Percentiles rank a stretch among this genome's conserved stretches.
Conservation (phyloP, 2,797 vertebrate species). For the Etheostoma nigrum region DNA sequence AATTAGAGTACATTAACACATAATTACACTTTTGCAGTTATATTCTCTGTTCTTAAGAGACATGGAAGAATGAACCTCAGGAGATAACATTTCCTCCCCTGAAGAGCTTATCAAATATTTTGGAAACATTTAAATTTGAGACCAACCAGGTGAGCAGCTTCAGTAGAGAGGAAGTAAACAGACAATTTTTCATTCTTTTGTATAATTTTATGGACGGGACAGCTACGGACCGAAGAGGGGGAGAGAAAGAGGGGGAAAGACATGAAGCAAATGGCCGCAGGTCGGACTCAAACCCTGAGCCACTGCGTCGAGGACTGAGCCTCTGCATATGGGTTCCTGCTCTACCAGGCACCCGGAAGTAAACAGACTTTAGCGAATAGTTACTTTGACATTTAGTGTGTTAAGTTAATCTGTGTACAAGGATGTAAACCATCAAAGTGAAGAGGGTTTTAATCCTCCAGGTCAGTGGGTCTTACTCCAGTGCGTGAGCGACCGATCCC, state of each 20-base stretch:
- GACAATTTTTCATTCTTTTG: not conserved
- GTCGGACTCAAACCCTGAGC: no score
- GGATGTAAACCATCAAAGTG: not conserved
- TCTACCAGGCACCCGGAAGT: not conserved
- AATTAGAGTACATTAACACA: not conserved
- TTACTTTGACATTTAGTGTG: constrained; percentile 1
- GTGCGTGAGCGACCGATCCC: constrained; percentile 64
- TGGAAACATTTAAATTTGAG: not conserved
- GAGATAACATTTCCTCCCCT: not conserved
- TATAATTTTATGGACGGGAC: no score
- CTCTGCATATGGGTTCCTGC: no score
- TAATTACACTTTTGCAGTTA: not conserved
- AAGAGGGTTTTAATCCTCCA: constrained; percentile 16
- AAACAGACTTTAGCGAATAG: not conserved
- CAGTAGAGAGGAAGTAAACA: not conserved
- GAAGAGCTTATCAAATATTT: not conserved
- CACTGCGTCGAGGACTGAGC: no score
- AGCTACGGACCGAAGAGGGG: not conserved
- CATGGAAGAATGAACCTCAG: not conserved
- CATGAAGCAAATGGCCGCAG: no score
- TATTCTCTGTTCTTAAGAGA: not conserved
- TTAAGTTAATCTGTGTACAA: constrained; percentile 9
- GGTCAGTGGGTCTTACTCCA: constrained; percentile 66
- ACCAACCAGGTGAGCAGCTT: not conserved
- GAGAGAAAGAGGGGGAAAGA: no score